Conservation (phyloP, 2,888 invertebrate species). For the Napeogenes inachia region DNA sequence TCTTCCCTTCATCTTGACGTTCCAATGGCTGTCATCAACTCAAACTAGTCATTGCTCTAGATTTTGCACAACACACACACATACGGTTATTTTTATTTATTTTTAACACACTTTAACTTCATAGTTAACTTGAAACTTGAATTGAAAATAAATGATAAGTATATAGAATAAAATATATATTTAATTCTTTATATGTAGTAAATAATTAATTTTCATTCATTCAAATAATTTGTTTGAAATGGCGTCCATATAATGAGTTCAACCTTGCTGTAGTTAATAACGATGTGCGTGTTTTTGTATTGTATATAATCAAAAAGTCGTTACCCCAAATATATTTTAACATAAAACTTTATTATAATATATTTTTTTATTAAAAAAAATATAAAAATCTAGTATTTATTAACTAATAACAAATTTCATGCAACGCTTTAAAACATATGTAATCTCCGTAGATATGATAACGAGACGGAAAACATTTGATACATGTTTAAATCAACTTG, state of each 20-base stretch:
- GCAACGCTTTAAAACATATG: no score
- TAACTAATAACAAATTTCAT: no score
- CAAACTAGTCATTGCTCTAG: conserved; percentile 24
- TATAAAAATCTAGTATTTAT: no score
- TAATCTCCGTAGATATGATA: no score
- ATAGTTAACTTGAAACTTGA: neutral
- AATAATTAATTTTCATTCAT: neutral
- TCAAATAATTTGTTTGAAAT: conserved; percentile 7
- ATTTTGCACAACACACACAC: conserved; percentile 20
- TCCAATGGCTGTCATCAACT: conserved; percentile 27
- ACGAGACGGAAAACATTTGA: no score
- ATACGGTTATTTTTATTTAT: conserved; percentile 3
- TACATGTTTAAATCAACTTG: no score
- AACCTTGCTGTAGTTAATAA: conserved; percentile 18
- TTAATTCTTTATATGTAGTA: no score
- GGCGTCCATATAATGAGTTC: conserved; percentile 15
- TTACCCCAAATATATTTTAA: conserved; percentile 15
- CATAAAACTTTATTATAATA: conserved; percentile 2
- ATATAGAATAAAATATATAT: no score
- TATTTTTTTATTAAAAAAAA: neutral
- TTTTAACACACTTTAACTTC: neutral
- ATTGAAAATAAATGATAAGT: no score
- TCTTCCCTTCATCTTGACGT: conserved; percentile 55
- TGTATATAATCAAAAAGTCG: conserved; percentile 29
- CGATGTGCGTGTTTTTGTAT: conserved; percentile 18